Percentiles rank a stretch among this genome's conserved stretches.
Conservation (phyloP, 1,140 invertebrate species). For the Drosophila nebulosa region DNA sequence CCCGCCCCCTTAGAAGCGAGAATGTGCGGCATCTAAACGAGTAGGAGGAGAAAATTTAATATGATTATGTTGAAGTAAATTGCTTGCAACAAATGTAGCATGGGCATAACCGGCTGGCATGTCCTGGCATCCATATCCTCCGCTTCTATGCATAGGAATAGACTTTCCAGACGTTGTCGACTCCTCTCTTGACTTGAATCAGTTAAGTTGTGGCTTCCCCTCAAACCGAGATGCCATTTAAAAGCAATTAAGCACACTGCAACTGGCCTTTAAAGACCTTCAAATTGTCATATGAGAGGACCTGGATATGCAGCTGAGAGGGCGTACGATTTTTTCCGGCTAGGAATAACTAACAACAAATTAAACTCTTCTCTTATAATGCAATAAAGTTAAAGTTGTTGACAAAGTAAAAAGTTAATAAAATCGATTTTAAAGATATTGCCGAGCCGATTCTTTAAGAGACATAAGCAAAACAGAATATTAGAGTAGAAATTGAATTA, state of each 20-base stretch:
- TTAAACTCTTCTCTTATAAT: background rate
- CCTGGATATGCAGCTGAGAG: background rate
- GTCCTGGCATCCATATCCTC: conserved; percentile 14
- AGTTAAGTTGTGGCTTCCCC: conserved; percentile 19
- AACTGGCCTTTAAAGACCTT: conserved; percentile 37
- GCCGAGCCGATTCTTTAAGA: too few species aligned
- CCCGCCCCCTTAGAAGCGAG: conserved; percentile 34
- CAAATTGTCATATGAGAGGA: conserved; percentile 12
- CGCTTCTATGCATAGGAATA: conserved; percentile 13
- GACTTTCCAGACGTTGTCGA: conserved; percentile 17
- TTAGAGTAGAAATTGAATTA: too few species aligned
- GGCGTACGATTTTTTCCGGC: background rate
- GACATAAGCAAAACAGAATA: too few species aligned
- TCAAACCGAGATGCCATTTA: conserved; percentile 41
- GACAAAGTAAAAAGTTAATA: too few species aligned
- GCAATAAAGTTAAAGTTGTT: background rate
- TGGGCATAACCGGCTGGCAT: conserved; percentile 9
- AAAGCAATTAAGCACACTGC: conserved; percentile 64
- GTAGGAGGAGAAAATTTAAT: conserved; percentile 75
- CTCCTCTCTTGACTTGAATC: conserved; percentile 23
- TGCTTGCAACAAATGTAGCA: conserved; percentile 76
- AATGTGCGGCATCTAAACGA: conserved; percentile 45
- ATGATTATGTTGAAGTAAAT: conserved; percentile 77
- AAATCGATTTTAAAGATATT: too few species aligned
- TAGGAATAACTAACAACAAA: background rate